Base-by-base conservation (phyloP, 2,797 vertebrate species). In the Toxotes lorentzi region DNA sequence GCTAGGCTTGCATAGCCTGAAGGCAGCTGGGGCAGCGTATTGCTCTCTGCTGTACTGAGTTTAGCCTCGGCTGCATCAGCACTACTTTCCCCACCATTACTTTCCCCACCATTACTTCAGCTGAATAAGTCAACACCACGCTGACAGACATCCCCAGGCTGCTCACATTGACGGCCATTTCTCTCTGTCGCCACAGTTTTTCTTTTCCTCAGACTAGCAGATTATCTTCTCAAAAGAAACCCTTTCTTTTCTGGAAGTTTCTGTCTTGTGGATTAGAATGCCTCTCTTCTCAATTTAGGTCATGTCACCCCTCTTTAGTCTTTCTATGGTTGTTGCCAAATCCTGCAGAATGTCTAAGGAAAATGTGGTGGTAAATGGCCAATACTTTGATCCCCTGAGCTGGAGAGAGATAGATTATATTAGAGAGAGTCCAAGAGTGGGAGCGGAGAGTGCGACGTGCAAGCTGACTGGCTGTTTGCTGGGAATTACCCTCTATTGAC, bases 401-500 rank as follows among this genome's bases (percentile, higher is more conserved):
- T 64, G 50, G 56, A 71, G 82, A 59, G 50, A 67, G 54, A 81
- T 63, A 59, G 67, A 89, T 82, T 71, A 72, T 79, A 67, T 51
- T 38, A 58, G 61, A 70, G 59, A 69, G 70, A 72, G 74, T 14
- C 14, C 17, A 32, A n/a, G 50, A 73, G 70, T 59, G 40, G 76
- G 73, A 76, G 73, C 30, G 19, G 48, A 58, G 48, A 69, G 69
- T 85, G 83, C 60, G 7, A 16, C 38, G 68, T 60, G 59, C 64
- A 56, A 64, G 81, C 64, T 60, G 81, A 63, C 84, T 76, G 80
- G 76, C 75, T 88, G 84, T 86, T 92, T 90, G 88, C 83, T 78
- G 74, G 88, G 88, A 90, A 90, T 93, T 86, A 89, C 86, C 83
- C 79, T 91, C 74, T 78, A 87, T 90, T 91, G 91, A 93, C 90